Percentiles rank a stretch among this genome's conserved stretches.
These are phyloP conservation scores for Calameuta filiformis DNA, from an alignment of 2,888 invertebrate species.

Conservation along the genomic window DNA sequence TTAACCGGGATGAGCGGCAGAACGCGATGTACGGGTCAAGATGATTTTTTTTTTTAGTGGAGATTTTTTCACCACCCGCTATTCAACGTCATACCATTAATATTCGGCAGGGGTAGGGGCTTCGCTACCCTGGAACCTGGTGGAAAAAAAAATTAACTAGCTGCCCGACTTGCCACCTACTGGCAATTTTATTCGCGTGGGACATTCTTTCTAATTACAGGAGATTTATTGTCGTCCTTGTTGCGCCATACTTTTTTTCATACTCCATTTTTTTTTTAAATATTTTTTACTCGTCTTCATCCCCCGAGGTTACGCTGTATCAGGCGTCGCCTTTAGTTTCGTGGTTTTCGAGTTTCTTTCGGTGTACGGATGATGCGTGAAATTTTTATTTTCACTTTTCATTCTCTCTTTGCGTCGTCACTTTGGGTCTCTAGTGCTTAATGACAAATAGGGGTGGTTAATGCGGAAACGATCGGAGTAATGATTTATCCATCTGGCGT, in stretches of 20 bases:
- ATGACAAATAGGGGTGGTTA: no score
- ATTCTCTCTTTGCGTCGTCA: no score
- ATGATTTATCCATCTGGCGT: no score
- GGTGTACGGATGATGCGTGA: not conserved
- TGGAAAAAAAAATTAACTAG: slow-evolving; percentile 46
- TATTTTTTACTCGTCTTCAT: slow-evolving; percentile 21
- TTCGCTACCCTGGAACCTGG: not conserved
- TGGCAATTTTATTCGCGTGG: slow-evolving; percentile 36
- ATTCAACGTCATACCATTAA: not conserved
- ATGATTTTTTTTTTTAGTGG: not conserved
- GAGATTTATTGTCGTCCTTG: slow-evolving; percentile 46
- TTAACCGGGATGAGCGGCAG: not conserved
- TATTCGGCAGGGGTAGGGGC: not conserved
- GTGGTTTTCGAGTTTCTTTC: not conserved
- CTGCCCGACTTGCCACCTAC: slow-evolving; percentile 33
- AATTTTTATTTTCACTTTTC: not conserved
- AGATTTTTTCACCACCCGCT: not conserved
- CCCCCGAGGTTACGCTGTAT: slow-evolving; percentile 5
- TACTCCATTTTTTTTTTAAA: slow-evolving; percentile 13
- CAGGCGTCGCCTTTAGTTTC: not conserved
- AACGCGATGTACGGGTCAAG: not conserved
- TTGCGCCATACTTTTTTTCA: slow-evolving; percentile 12
- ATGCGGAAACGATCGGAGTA: no score
- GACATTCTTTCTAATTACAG: slow-evolving; percentile 49
- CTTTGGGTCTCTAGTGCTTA: no score